phyloP scores from a whole-genome alignment of 2,797 vertebrate genomes.

The Pangasius sanitwongsei region DNA sequence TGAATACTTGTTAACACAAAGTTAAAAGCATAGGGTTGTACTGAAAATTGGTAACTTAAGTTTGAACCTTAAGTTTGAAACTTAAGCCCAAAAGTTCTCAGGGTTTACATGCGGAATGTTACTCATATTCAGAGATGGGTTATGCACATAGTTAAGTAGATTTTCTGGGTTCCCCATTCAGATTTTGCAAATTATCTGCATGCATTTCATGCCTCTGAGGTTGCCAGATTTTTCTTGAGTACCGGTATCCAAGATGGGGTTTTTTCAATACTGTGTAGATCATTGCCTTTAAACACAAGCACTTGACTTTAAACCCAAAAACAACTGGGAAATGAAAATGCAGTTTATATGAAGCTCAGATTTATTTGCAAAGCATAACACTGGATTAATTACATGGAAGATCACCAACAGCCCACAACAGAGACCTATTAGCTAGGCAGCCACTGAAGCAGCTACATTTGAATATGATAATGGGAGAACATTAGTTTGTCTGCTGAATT shows the following conservation, averaged over 20 bases:
- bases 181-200: neutral
- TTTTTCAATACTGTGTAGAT: neutral
- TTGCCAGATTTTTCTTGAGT: neutral
- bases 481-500: neutral
- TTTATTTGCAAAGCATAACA: neutral
- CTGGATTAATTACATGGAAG: constrained; percentile 1
- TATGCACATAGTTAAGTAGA: neutral
- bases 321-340: neutral
- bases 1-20: neutral
- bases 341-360: neutral
- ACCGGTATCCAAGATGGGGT: neutral
- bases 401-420: constrained; percentile 16
- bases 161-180: neutral
- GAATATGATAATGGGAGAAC: constrained; percentile 12
- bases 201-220: neutral
- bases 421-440: constrained; percentile 12
- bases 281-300: neutral
- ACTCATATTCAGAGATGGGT: neutral
- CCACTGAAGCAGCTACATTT: constrained; percentile 4
- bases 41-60: neutral
- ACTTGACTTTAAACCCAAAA: neutral
- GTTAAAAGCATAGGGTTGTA: neutral
- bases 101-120: neutral
- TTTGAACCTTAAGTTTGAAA: neutral
- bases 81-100: neutral